Evolutionary conservation across 2,888 invertebrate species (phyloP).

Genomic region (Willowsia nigromaculata): DNA sequence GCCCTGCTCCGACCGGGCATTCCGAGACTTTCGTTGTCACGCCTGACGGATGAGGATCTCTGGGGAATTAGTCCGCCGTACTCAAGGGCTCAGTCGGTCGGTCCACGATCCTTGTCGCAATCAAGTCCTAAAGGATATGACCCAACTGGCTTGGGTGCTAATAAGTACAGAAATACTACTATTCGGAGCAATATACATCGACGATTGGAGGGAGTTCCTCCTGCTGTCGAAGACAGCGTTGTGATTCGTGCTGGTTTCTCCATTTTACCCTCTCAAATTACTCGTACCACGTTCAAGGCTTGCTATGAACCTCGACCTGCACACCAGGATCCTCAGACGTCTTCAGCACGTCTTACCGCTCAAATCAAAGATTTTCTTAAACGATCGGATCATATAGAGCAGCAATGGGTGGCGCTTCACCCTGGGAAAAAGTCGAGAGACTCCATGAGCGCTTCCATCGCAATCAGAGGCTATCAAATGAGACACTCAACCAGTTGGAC

Average conservation of each 20-base stretch:
- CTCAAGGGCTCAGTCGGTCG: conserved; percentile 64
- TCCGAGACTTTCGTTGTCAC: conserved; percentile 60
- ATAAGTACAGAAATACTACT: conserved; percentile 25
- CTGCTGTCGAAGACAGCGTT: conserved; percentile 75
- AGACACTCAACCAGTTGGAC: conserved; percentile 77
- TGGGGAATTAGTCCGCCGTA: conserved; percentile 66
- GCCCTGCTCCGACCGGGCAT: conserved; percentile 32
- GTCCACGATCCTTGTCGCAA: conserved; percentile 48
- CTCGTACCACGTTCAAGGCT: conserved; percentile 75
- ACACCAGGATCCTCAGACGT: conserved; percentile 87
- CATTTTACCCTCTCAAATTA: conserved; percentile 75
- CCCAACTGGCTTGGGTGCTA: background rate
- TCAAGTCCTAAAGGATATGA: conserved; percentile 31
- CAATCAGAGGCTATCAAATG: conserved; percentile 77
- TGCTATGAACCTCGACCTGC: conserved; percentile 86
- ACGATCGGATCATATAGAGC: conserved; percentile 92
- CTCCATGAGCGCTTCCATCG: conserved; percentile 74
- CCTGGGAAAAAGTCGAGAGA: conserved; percentile 80
- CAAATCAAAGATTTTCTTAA: conserved; percentile 90
- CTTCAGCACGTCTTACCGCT: conserved; percentile 87
- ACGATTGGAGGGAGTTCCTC: conserved; percentile 53
- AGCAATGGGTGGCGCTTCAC: conserved; percentile 89
- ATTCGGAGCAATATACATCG: conserved; percentile 11
- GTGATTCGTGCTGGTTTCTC: conserved; percentile 78
- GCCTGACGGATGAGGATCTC: conserved; percentile 67